A percentile compares a stretch with the other conserved stretches of the same genome.
These are phyloP conservation scores for Oncorhynchus keta DNA, from an alignment of 2,113 vertebrate species.

Conservation along the genomic window DNA sequence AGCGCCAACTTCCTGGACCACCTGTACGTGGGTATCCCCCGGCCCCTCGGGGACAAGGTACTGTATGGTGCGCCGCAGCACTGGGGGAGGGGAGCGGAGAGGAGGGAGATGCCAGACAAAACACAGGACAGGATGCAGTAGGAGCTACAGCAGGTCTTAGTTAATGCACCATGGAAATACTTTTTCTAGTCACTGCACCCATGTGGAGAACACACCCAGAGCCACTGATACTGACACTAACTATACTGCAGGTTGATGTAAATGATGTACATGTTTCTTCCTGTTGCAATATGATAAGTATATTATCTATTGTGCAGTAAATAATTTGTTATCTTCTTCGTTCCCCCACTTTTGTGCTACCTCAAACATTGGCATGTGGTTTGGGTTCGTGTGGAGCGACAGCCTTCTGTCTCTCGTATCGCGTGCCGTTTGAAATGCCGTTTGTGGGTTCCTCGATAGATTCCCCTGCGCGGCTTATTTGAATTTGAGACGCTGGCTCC, in stretches of 20 bases:
- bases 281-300: background rate
- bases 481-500: constrained; percentile 21
- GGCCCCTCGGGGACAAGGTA: constrained; percentile 83
- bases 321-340: constrained; percentile 47
- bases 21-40: constrained; percentile 91
- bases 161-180: background rate
- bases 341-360: constrained; percentile 21
- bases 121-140: background rate
- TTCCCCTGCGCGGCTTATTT: constrained; percentile 24
- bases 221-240: constrained; percentile 1
- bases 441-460: constrained; percentile 9
- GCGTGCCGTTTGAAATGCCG: constrained; percentile 1
- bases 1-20: constrained; percentile 98
- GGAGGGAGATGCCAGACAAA: background rate
- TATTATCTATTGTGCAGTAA: constrained; percentile 1
- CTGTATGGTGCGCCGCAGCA: background rate
- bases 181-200: background rate
- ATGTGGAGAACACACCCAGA: background rate
- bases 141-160: background rate
- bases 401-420: background rate
- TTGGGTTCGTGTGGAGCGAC: constrained; percentile 63
- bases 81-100: too few species aligned
- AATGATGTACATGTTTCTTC: background rate
- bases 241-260: background rate
- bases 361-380: constrained; percentile 24